These are phyloP conservation scores for Rhizomys pruinosus DNA, from an alignment of 2,113 vertebrate species.

Conservation along the genomic window DNA sequence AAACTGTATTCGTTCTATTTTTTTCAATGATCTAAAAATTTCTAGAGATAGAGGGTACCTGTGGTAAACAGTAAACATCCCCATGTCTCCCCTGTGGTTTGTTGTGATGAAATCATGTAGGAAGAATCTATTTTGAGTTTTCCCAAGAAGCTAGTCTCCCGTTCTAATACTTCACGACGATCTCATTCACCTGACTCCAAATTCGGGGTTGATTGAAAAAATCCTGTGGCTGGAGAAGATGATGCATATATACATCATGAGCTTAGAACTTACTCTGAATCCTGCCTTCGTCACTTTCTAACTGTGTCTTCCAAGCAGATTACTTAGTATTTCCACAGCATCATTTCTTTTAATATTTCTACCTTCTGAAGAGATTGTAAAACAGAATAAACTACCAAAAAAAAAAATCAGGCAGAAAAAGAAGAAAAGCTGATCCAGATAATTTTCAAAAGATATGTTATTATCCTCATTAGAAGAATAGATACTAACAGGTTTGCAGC, in stretches of 20 bases:
- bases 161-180: neutral
- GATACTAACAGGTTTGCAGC: neutral
- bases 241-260: neutral
- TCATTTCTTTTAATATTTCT: neutral
- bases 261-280: neutral
- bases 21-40: neutral
- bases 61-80: neutral
- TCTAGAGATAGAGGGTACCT: neutral
- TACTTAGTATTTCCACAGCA: neutral
- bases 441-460: neutral
- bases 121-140: neutral
- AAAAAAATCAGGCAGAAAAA: neutral
- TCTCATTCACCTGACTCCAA: neutral
- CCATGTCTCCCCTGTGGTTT: neutral
- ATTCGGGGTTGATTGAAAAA: neutral
- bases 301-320: neutral
- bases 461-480: neutral
- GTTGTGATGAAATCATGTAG: neutral
- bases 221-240: neutral
- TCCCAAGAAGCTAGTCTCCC: neutral
- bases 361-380: neutral
- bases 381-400: neutral
- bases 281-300: neutral
- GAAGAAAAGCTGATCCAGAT: neutral
- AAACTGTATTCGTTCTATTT: conserved; percentile 23